Base-by-base conservation (phyloP, 2,797 vertebrate species). In the Sitta carolinensis region DNA sequence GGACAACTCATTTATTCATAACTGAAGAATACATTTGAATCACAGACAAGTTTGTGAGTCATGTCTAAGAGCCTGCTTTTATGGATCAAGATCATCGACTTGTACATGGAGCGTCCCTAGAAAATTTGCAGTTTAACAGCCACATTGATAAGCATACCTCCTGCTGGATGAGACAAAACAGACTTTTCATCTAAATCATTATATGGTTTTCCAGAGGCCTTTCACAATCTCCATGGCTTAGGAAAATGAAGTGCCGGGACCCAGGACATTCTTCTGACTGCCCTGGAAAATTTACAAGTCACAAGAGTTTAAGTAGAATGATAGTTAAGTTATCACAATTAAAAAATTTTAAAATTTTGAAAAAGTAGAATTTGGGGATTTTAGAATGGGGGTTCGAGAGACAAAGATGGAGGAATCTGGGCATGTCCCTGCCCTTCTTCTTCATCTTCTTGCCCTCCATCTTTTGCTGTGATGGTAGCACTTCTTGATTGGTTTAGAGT, bases 131-230 rank as follows among this genome's bases (percentile, higher is more conserved):
- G 30, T 90, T 91, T 81, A 93, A 54, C 27, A 68, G 43, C 17
- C 54, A 47, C 80, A 51, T 86, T 86, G 92, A 96, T 93, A 96
- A 94, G 58, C 88, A 84, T 54, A 64, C 57, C 83, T 95, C 87
- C 91, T 93, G 61, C 48, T 87, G 48, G n/a, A 93, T 85, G 45
- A 84, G 50, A 84, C 58, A 94, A 93, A 91, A 74, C 57, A 95
- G 76, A 61, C 4, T 81, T 92, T 74, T 81, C 50, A 50, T 66
- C 62, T 96, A 90, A 90, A 78, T 75, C 59, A 64, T 64, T 57
- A 26, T 12, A 15, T 0, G 5, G 29, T 68, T 88, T 93, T 90
- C 32, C 69, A 78, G 40, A 91, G 17, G 29, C 9, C 7, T 90
- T 87, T 85, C 64, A 82, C 19, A 58, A 34, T 34, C 22, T 61